phyloP scores from a whole-genome alignment of 2,888 invertebrate genomes.

The Acrobeloides nanus region DNA sequence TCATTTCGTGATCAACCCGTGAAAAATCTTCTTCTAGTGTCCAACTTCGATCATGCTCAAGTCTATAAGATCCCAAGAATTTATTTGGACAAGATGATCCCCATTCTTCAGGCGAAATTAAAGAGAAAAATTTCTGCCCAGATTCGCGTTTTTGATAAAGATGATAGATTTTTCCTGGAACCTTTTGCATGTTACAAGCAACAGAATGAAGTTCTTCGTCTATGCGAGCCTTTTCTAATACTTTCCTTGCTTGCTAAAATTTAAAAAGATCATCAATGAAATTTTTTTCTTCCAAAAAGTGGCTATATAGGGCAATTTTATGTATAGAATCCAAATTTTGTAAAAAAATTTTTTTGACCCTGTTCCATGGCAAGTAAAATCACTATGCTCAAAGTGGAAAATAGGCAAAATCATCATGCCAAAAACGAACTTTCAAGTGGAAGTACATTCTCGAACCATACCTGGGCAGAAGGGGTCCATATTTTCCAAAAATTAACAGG shows the following conservation, averaged over 20 bases:
- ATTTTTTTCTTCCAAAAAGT: too few species aligned
- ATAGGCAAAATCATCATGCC: too few species aligned
- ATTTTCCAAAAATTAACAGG: too few species aligned
- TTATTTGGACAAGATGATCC: conserved; percentile 60
- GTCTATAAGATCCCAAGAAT: conserved; percentile 65
- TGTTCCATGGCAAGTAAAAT: too few species aligned
- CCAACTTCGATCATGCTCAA: conserved; percentile 69
- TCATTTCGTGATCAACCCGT: conserved; percentile 8
- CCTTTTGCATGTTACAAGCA: conserved; percentile 69
- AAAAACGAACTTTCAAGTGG: too few species aligned
- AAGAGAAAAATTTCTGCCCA: conserved; percentile 66
- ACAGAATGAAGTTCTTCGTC: conserved; percentile 63
- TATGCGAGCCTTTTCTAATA: conserved; percentile 60
- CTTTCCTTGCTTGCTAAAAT: conserved; percentile 34
- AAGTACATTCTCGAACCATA: too few species aligned
- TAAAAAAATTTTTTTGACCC: too few species aligned
- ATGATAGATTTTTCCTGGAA: conserved; percentile 68
- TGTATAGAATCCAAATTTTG: too few species aligned
- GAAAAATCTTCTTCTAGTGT: conserved; percentile 55
- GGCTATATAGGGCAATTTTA: too few species aligned
- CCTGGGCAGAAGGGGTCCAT: too few species aligned
- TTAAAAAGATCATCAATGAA: too few species aligned
- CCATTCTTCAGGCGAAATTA: conserved; percentile 73
- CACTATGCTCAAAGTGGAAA: too few species aligned
- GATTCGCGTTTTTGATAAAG: conserved; percentile 65